These are phyloP conservation scores for Tangara arthus DNA, from an alignment of 2,797 vertebrate genomes.

Conservation along the genomic window DNA sequence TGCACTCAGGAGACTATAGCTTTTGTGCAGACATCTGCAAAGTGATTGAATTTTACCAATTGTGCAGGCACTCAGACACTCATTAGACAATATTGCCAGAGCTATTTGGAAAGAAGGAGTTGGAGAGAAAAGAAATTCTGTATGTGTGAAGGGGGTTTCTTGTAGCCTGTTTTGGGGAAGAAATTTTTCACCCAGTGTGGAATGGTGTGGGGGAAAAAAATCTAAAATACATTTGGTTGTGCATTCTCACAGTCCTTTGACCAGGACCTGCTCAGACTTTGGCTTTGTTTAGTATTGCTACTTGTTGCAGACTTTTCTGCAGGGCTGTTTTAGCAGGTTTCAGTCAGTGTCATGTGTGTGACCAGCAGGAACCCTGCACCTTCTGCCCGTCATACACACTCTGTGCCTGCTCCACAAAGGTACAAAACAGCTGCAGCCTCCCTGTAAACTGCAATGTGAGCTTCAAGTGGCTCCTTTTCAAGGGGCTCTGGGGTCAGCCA, in stretches of 20 bases:
- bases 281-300: background rate
- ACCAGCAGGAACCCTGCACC: background rate
- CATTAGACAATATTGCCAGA: background rate
- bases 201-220: background rate
- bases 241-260: background rate
- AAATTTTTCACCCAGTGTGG: background rate
- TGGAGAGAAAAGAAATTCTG: background rate
- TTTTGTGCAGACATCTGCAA: background rate
- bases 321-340: background rate
- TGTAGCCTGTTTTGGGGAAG: background rate
- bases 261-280: background rate
- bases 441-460: background rate
- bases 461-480: background rate
- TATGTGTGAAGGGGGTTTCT: background rate
- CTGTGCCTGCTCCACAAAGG: background rate
- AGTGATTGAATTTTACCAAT: background rate
- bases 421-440: background rate
- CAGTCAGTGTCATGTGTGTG: rapidly evolving
- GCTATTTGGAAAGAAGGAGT: background rate
- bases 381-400: background rate
- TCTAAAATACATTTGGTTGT: background rate
- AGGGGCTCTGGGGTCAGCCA: background rate
- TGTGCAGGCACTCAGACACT: background rate
- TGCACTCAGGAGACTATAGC: background rate
- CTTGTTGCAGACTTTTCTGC: background rate